phyloP scores from a whole-genome alignment of 37 sponge, comb jelly and placozoan species.

The Petrosia ficiformis region DNA sequence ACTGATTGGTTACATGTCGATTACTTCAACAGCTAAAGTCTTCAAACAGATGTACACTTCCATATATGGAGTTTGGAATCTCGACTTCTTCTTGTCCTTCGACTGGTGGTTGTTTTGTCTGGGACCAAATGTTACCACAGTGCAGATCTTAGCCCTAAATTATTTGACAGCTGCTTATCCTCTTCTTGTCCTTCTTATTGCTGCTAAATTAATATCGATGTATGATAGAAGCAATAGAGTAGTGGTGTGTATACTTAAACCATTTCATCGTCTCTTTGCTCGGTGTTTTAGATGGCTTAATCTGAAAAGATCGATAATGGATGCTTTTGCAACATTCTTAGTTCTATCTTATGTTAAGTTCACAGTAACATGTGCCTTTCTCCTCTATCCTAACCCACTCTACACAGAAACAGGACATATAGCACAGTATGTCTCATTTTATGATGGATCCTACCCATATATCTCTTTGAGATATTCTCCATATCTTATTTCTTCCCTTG shows the following conservation, averaged over 20 bases:
- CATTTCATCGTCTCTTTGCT: not conserved
- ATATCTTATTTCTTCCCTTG: not conserved
- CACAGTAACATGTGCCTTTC: not conserved
- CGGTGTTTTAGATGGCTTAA: not conserved
- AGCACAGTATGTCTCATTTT: not conserved
- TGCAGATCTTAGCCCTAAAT: not conserved
- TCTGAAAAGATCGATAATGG: conserved; percentile 23
- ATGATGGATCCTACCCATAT: not conserved
- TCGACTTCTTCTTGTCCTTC: not conserved
- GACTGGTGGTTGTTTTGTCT: conserved; percentile 4
- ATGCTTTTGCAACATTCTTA: conserved; percentile 44
- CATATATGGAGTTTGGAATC: not conserved
- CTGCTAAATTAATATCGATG: not conserved
- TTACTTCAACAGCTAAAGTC: not conserved
- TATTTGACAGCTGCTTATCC: conserved; percentile 7
- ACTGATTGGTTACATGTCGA: not conserved
- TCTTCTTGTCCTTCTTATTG: not conserved
- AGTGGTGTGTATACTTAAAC: not conserved
- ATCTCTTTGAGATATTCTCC: not conserved
- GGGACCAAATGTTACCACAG: not conserved
- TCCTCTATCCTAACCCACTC: not conserved
- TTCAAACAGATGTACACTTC: not conserved
- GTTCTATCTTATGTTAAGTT: conserved; percentile 40
- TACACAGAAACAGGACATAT: not conserved
- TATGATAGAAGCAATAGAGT: not conserved